Base-by-base conservation (phyloP, 1,140 invertebrate species). In the Saccostrea echinata region DNA sequence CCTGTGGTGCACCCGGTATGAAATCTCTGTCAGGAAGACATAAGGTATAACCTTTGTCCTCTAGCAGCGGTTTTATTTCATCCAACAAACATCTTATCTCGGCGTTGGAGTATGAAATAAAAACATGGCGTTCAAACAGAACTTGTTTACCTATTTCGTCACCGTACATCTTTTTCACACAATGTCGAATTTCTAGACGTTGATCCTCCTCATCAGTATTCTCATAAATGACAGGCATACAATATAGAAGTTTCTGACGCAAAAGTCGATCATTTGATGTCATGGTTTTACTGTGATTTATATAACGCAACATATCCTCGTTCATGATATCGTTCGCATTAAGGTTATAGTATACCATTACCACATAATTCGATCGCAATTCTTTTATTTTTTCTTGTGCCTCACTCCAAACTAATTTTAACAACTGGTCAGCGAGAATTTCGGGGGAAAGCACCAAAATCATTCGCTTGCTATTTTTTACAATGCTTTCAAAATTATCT, bases 11-110 rank as follows among this genome's bases (percentile, higher is more conserved):
- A 0, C 92, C 92, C 8, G 87, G 89, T 12, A 89, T 68, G 35
- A 93, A 93, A 61, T 92, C 91, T 35, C 91, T 85, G 83, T 93
- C 92, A 3, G 91, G 88, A 16, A 93, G 68, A 81, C 88, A 89
- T n/a, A 91, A 88, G 6, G 11, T 68, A 71, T 91, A 91, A 0
- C 90, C 91, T 0, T 43, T 85, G 30, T 76, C 52, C 53, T 93
- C 90, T 30, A 91, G 52, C 8, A 80, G 61, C 13, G 88, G 86
- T 33, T 84, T 87, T 1, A 93, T 51, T 18, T 85, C 84, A 64
- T 90, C 87, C 16, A 91, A 52, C 12, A 90, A 88, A 76, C 85
- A 91, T 13, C 88, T 13, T 33, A 90, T 84, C 80, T 92, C 91
- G 53, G 82, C 53, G 13, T 92, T 90, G 0, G 91, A 86, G 71